Percentiles rank a stretch among this genome's conserved stretches.
Evolutionary conservation across 2,113 vertebrate species (phyloP).

Genomic region (Falcunculus frontatus): DNA sequence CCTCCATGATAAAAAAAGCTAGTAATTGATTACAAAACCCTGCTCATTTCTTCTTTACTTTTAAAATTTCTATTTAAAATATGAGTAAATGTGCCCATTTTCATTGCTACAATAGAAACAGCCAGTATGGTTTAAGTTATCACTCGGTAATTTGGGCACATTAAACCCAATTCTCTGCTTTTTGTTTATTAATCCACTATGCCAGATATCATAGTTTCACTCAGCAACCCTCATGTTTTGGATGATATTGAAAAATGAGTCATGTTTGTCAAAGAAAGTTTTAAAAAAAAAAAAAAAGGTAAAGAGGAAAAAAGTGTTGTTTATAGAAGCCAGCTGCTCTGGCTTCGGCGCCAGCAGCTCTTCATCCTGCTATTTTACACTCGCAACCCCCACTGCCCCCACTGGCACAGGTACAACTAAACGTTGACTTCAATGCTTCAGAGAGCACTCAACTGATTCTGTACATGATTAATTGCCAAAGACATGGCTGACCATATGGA

Average conservation of each 20-base stretch:
- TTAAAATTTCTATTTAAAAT: background rate
- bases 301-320: slow-evolving; percentile 64
- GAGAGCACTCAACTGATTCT: slow-evolving; percentile 78
- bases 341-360: slow-evolving; percentile 71
- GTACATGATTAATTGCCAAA: slow-evolving; percentile 83
- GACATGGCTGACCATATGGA: slow-evolving; percentile 83
- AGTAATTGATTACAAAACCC: slow-evolving; percentile 29
- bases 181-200: slow-evolving; percentile 54
- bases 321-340: slow-evolving; percentile 80
- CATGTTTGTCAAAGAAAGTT: slow-evolving; percentile 44
- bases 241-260: slow-evolving; percentile 54
- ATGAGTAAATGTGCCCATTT: background rate
- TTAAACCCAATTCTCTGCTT: slow-evolving; percentile 21
- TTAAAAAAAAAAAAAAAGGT: background rate
- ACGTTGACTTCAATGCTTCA: slow-evolving; percentile 78
- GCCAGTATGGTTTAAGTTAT: slow-evolving; percentile 37
- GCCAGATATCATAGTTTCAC: slow-evolving; percentile 32
- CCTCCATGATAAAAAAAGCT: background rate
- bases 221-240: slow-evolving; percentile 34
- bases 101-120: background rate
- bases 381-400: slow-evolving; percentile 63
- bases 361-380: slow-evolving; percentile 69
- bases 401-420: slow-evolving; percentile 78
- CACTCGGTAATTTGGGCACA: slow-evolving; percentile 32
- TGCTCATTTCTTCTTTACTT: background rate